A percentile compares a stretch with the other conserved stretches of the same genome.
Conservation (phyloP, 2,888 invertebrate genomes). For the Myopa testacea region DNA sequence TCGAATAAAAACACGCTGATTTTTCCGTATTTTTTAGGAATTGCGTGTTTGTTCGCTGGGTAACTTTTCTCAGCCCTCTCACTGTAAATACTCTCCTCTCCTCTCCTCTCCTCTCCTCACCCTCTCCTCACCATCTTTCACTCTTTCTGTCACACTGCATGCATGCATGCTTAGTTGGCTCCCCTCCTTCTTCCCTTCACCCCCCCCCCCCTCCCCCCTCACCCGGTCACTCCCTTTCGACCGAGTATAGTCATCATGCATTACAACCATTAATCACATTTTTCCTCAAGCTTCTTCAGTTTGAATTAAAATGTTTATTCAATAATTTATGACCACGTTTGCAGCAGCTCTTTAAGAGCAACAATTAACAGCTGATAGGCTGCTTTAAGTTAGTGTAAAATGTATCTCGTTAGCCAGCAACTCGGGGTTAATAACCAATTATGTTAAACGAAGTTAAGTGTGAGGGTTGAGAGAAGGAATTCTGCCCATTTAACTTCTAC, state of each 20-base stretch:
- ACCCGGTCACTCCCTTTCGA: no score
- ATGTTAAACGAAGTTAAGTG: background rate
- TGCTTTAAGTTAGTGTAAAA: constrained; percentile 13
- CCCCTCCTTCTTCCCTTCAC: background rate
- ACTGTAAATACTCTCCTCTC: background rate
- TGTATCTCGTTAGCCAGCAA: background rate
- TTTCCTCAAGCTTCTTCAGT: background rate
- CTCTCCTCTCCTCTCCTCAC: background rate
- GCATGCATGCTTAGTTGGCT: background rate
- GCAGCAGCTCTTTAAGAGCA: background rate
- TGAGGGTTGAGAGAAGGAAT: background rate
- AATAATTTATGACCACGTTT: constrained; percentile 5
- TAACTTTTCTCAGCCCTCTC: background rate
- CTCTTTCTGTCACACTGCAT: no score
- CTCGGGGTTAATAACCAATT: constrained; percentile 28
- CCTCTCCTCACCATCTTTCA: background rate
- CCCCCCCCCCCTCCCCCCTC: background rate
- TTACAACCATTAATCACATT: constrained; percentile 23
- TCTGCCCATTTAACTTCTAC: background rate
- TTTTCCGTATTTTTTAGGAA: background rate
- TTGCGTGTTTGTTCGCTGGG: constrained; percentile 14
- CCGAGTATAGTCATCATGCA: constrained; percentile 20
- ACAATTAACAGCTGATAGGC: constrained; percentile 29
- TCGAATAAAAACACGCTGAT: background rate
- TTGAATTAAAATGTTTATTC: constrained; percentile 30